Conservation (phyloP, 2,888 invertebrate genomes). For the Ramazzottius varieornatus region DNA sequence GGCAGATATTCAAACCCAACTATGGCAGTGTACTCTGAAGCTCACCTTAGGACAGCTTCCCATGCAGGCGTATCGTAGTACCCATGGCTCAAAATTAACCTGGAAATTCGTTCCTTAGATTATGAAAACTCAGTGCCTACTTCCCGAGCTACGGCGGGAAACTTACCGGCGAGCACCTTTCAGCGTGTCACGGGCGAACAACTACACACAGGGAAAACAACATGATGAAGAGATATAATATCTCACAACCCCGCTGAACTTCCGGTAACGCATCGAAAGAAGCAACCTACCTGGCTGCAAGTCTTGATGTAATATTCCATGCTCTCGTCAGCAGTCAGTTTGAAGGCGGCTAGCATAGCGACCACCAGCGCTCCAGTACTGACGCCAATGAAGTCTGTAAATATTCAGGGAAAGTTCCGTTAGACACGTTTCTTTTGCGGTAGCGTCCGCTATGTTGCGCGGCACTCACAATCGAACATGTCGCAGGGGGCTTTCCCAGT, state of each 20-base stretch:
- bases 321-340: conserved; percentile 33
- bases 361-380: conserved; percentile 58
- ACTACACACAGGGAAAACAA: no score
- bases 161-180: conserved; percentile 35
- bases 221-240: no score
- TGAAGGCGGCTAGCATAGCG: conserved; percentile 37
- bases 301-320: conserved; percentile 33
- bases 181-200: conserved; percentile 38
- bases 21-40: not conserved
- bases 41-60: conserved; percentile 41
- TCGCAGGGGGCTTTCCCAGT: conserved; percentile 35
- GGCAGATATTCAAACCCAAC: not conserved
- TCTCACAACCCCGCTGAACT: no score
- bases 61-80: conserved; percentile 62
- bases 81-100: conserved; percentile 53
- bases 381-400: conserved; percentile 51
- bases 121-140: no score
- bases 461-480: no score
- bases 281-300: no score
- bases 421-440: no score
- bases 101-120: no score
- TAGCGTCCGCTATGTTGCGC: no score
- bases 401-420: no score
- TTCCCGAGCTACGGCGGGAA: not conserved
- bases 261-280: no score